Evolutionary conservation across 2,113 vertebrate genomes (phyloP).

Genomic region (Cryptomyrus ogoouensis): DNA sequence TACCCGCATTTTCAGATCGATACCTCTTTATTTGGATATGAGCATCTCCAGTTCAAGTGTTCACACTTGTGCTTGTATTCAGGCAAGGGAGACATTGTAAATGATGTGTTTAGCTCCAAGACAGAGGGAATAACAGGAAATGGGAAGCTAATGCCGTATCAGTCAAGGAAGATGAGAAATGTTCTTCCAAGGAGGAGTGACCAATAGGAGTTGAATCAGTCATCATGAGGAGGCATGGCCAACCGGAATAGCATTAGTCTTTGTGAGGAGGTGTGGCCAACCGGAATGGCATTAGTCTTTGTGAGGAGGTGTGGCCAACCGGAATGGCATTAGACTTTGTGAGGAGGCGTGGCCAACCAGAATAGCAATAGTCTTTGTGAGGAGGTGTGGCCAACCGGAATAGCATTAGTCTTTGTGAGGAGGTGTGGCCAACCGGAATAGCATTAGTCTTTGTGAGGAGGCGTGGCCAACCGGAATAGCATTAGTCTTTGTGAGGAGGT

Average conservation of each 20-base stretch:
- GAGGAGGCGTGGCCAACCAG: too few species aligned
- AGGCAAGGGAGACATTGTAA: not conserved
- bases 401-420: too few species aligned
- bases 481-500: not conserved
- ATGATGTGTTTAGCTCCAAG: not conserved
- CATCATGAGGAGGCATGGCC: not conserved
- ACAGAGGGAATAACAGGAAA: not conserved
- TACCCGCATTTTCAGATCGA: not conserved
- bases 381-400: too few species aligned
- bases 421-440: not conserved
- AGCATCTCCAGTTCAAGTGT: not conserved
- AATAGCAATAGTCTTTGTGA: too few species aligned
- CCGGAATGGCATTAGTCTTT: rapidly evolving
- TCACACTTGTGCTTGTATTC: not conserved
- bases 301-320: not conserved
- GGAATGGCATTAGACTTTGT: too few species aligned
- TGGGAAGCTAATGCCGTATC: not conserved
- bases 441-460: not conserved
- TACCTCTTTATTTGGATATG: not conserved
- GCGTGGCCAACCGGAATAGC: not conserved
- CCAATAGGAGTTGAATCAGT: not conserved
- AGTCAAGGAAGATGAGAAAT: not conserved
- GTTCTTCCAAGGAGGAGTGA: not conserved
- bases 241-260: not conserved
- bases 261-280: not conserved